These are phyloP conservation scores for Callithrix jacchus DNA, from an alignment of 2,113 vertebrate species.

Conservation along the genomic window DNA sequence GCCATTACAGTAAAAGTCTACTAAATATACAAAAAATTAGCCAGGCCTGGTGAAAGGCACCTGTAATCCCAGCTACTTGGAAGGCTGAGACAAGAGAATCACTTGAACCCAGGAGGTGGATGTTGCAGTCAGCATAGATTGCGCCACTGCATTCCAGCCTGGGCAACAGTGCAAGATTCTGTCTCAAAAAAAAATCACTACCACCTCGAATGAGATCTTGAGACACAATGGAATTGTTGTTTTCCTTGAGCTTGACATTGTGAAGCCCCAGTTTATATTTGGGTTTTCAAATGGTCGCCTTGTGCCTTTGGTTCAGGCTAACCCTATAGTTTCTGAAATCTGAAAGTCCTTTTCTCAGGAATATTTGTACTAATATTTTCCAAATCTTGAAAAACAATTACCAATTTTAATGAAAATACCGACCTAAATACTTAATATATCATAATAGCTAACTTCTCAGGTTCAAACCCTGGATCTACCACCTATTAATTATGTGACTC, in stretches of 20 bases:
- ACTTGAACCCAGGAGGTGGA: too few species aligned
- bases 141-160: too few species aligned
- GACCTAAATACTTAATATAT: background rate
- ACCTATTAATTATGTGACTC: background rate
- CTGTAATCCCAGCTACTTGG: too few species aligned
- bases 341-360: background rate
- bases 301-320: background rate
- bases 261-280: background rate
- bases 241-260: background rate
- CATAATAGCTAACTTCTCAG: background rate
- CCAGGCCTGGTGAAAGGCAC: too few species aligned
- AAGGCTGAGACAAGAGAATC: too few species aligned
- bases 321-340: constrained; percentile 18
- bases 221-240: background rate
- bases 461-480: background rate
- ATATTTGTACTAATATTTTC: background rate
- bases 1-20: too few species aligned
- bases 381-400: background rate
- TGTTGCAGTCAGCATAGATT: too few species aligned
- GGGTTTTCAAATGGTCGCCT: background rate
- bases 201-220: background rate
- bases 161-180: too few species aligned
- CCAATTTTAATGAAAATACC: background rate
- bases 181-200: background rate
- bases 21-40: too few species aligned